phyloP scores from a whole-genome alignment of 2,797 vertebrate genomes.

The Podarcis siculus region DNA sequence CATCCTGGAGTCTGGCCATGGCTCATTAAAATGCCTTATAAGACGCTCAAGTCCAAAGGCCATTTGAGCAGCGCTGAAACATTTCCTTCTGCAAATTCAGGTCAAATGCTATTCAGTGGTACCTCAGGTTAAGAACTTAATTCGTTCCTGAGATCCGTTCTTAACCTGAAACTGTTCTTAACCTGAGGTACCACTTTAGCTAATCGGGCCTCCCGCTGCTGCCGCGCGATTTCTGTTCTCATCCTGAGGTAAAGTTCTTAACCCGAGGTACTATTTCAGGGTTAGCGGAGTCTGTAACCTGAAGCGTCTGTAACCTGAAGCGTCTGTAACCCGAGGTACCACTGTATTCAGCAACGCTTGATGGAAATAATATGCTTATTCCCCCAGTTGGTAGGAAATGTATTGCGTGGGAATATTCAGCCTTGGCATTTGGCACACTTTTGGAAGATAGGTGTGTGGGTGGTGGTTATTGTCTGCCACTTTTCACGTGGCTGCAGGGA shows the following conservation, averaged over 20 bases:
- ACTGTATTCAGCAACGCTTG: background rate
- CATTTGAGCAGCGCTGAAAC: background rate
- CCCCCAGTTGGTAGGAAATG: background rate
- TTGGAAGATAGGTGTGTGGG: background rate
- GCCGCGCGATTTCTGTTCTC: no score
- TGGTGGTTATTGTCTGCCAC: background rate
- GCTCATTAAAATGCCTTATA: slow-evolving; percentile 18
- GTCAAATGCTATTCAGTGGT: background rate
- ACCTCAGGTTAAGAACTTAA: no score
- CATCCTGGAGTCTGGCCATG: background rate
- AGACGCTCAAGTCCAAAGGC: slow-evolving; percentile 29
- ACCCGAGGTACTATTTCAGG: no score
- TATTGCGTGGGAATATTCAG: background rate
- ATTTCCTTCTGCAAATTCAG: slow-evolving; percentile 26
- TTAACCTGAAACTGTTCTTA: no score
- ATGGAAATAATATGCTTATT: background rate
- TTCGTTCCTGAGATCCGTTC: no score
- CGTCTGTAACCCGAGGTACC: no score
- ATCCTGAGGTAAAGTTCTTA: no score
- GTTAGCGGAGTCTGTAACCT: no score
- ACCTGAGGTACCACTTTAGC: no score
- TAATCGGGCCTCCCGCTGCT: no score
- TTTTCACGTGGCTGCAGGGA: background rate
- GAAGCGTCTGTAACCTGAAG: no score
- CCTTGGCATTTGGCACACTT: background rate